These are phyloP conservation scores for Phymanthus crucifer DNA, from an alignment of 92 coral and sea anemone species.

Conservation along the genomic window DNA sequence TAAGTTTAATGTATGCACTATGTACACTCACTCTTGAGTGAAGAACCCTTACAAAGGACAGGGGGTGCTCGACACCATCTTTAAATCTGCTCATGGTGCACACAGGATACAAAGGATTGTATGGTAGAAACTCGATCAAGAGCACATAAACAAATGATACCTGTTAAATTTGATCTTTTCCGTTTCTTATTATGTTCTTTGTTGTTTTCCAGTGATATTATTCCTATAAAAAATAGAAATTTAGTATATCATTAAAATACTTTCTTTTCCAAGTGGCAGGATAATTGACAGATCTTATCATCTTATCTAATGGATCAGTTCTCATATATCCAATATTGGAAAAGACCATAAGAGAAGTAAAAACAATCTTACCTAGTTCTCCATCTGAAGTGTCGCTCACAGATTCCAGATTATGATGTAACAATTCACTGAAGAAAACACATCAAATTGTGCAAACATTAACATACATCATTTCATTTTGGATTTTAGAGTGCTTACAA, in stretches of 20 bases:
- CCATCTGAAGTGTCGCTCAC: slow-evolving; percentile 12
- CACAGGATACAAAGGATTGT: too few species aligned
- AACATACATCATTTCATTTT: background rate
- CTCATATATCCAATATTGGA: background rate
- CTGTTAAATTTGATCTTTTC: slow-evolving; percentile 64
- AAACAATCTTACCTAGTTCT: background rate
- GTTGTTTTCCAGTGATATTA: slow-evolving; percentile 28
- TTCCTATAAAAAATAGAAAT: slow-evolving; percentile 12
- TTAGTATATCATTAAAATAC: background rate
- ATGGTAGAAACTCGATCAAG: too few species aligned
- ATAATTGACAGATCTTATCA: background rate
- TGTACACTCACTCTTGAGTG: too few species aligned
- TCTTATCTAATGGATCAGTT: background rate
- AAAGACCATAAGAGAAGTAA: too few species aligned
- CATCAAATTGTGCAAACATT: too few species aligned
- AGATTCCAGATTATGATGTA: slow-evolving; percentile 27
- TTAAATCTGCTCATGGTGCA: too few species aligned
- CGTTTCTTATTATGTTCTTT: slow-evolving; percentile 59
- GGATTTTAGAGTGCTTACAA: background rate
- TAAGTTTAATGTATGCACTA: too few species aligned
- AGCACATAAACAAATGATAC: slow-evolving; percentile 10
- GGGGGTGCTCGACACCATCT: too few species aligned
- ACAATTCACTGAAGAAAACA: slow-evolving; percentile 27
- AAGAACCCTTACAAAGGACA: too few species aligned
- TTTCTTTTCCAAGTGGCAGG: background rate